Conservation (phyloP, 30 jellyfish, hydroid and myxozoan genomes). For the Hydractinia echinata region DNA sequence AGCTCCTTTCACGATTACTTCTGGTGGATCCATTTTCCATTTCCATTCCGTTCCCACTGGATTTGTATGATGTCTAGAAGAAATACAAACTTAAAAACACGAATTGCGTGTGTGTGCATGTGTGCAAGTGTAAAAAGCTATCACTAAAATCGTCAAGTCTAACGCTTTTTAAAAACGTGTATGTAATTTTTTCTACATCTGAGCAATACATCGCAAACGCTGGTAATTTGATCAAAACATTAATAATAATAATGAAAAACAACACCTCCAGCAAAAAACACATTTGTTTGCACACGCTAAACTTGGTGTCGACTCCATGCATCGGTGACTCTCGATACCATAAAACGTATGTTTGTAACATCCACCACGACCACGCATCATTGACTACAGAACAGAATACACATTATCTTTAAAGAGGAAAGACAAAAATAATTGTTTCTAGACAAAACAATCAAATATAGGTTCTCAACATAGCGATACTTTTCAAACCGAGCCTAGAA, state of each 20-base stretch:
- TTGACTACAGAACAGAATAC: constrained; percentile 53
- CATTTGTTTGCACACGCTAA: constrained; percentile 99
- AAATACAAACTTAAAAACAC: not conserved
- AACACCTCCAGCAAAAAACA: constrained; percentile 99
- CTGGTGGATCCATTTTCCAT: constrained; percentile 98
- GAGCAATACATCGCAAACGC: no score
- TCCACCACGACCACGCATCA: constrained; percentile 99
- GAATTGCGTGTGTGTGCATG: not conserved
- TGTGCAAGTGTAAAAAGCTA: not conserved
- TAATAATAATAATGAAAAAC: no score
- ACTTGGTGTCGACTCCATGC: constrained; percentile 99
- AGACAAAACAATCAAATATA: not conserved
- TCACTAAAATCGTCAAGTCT: no score
- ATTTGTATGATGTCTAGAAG: constrained; percentile 94
- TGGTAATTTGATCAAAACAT: no score
- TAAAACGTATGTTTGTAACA: constrained; percentile 99
- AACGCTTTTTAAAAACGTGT: no score
- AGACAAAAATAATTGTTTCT: not conserved
- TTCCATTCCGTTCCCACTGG: constrained; percentile 99
- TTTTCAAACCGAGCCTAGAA: no score
- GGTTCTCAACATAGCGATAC: not conserved
- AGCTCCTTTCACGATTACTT: constrained; percentile 68
- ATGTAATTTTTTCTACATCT: no score
- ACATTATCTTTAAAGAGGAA: not conserved
- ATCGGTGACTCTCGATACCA: constrained; percentile 98